phyloP scores from a whole-genome alignment of 2,797 vertebrate genomes.

The Hippopotamyrus pictus region DNA sequence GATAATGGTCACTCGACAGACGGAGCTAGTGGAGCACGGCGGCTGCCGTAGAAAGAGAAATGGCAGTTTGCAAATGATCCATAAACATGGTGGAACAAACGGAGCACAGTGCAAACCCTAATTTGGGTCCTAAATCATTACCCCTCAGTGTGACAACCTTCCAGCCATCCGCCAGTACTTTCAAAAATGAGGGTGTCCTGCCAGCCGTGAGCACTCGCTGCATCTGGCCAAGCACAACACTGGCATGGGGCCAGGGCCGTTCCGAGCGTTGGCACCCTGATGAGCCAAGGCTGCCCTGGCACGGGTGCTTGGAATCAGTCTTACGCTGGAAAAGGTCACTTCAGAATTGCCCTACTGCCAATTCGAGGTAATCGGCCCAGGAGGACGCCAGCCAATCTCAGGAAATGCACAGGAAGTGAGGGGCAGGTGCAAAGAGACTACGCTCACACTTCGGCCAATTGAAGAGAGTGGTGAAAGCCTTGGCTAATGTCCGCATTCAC shows the following conservation, averaged over 20 bases:
- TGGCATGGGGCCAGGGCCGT: slow-evolving; percentile 63
- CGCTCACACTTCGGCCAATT: neutral
- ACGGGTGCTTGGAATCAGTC: slow-evolving; percentile 50
- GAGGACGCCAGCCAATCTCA: neutral
- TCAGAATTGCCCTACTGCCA: slow-evolving; percentile 39
- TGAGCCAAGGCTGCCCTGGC: slow-evolving; percentile 61
- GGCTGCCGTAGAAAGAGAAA: slow-evolving; percentile 32
- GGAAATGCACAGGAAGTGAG: neutral
- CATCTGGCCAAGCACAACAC: slow-evolving; percentile 76
- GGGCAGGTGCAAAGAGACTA: neutral
- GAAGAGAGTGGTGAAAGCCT: neutral
- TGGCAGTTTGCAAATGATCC: slow-evolving; percentile 55
- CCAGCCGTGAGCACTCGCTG: slow-evolving; percentile 67
- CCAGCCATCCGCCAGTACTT: slow-evolving; percentile 59
- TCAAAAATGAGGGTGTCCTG: slow-evolving; percentile 62
- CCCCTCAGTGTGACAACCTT: slow-evolving; percentile 60
- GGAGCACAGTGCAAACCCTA: slow-evolving; percentile 65
- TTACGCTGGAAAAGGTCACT: slow-evolving; percentile 58
- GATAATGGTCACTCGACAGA: neutral
- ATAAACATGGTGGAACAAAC: slow-evolving; percentile 57
- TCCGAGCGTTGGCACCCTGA: slow-evolving; percentile 58
- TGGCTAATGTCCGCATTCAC: neutral
- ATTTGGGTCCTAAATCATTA: slow-evolving; percentile 73
- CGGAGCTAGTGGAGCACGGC: slow-evolving; percentile 13
- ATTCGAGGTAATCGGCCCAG: neutral